Evolutionary conservation across 2,797 vertebrate genomes (phyloP), one percentile per base, ranked within the genome.

Genomic region (Babyrousa celebensis): DNA sequence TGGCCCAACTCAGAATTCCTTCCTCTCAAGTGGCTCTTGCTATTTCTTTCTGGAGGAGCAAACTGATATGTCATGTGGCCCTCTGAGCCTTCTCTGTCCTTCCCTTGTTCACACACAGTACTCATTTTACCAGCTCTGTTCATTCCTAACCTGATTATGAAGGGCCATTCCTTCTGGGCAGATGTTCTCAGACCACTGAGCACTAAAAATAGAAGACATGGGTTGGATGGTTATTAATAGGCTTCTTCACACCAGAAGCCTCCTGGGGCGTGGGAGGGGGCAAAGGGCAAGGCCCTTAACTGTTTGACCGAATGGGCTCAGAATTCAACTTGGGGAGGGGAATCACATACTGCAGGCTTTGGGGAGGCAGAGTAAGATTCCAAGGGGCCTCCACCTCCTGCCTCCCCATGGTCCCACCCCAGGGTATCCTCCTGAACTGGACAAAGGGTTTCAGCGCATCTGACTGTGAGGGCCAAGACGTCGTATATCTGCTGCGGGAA

Each of bases 371-470:
- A 91, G 36, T 65, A 65, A 72, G 60, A 25, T 32, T 79, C 36
- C 71, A 86, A 74, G 65, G 72, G 32, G 7, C 21, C 78, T 74
- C 25, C 4, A 77, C 23, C 89, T 36, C 10, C 74, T 21, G 15
- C 48, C 40, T 71, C 43, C 15, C 12, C 87, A 91, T 92, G 18
- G n/a, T 74, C 25, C 70, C 52, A 83, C 16, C 9, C 86, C 97
- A 99, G 99, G 99, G 99, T 60, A 98, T 99, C 92, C 98, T 99
- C 97, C 98, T 99, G 96, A 99, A 91, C 84, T 99, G 99, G 99
- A 99, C 99, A 60, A 99, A 99, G 98, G 99, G 99, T 70, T 99
- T 99, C 98, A 99, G 89, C 0, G 99, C 99, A 60, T 98, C 99
- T 0, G 99, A 97, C 3, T 99, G 99, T 0, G 99, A 99, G 91